A percentile compares a stretch with the other conserved stretches of the same genome.
Conservation (phyloP, 2,797 vertebrate genomes). For the Gambusia yucatana region DNA sequence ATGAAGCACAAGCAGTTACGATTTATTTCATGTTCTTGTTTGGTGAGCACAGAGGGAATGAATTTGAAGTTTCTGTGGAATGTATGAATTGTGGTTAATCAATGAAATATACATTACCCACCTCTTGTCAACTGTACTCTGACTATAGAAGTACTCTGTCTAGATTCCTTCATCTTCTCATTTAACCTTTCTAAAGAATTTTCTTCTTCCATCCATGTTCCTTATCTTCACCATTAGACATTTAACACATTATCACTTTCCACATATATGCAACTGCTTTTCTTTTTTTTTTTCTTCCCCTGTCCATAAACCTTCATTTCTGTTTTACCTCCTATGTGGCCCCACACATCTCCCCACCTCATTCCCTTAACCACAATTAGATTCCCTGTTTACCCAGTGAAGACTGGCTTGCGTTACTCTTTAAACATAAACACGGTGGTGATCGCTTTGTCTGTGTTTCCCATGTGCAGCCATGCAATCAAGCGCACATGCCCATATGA, state of each 20-base stretch:
- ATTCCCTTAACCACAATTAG: constrained; percentile 74
- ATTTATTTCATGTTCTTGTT: constrained; percentile 14
- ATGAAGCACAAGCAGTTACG: constrained; percentile 20
- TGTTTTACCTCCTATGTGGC: constrained; percentile 57
- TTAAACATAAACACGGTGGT: constrained; percentile 78
- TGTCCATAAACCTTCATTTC: constrained; percentile 33
- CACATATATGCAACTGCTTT: constrained; percentile 6
- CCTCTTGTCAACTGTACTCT: constrained; percentile 2
- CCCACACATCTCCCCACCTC: constrained; percentile 42
- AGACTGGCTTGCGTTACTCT: constrained; percentile 78
- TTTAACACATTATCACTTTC: constrained; percentile 35
- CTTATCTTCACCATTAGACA: constrained; percentile 19
- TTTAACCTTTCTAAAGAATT: neutral
- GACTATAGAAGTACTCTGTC: constrained; percentile 1
- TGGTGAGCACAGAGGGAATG: constrained; percentile 39
- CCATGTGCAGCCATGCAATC: constrained; percentile 81
- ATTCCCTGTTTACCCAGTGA: constrained; percentile 78
- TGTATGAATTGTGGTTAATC: constrained; percentile 58
- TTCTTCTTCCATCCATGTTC: constrained; percentile 11
- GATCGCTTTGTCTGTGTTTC: constrained; percentile 82
- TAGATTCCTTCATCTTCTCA: neutral
- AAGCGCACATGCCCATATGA: constrained; percentile 71
- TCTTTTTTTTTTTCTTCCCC: constrained; percentile 4
- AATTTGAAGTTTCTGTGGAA: constrained; percentile 71
- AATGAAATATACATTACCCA: constrained; percentile 56